Evolutionary conservation across 2,113 vertebrate genomes (phyloP).

Genomic region (Epinephelus fuscoguttatus): DNA sequence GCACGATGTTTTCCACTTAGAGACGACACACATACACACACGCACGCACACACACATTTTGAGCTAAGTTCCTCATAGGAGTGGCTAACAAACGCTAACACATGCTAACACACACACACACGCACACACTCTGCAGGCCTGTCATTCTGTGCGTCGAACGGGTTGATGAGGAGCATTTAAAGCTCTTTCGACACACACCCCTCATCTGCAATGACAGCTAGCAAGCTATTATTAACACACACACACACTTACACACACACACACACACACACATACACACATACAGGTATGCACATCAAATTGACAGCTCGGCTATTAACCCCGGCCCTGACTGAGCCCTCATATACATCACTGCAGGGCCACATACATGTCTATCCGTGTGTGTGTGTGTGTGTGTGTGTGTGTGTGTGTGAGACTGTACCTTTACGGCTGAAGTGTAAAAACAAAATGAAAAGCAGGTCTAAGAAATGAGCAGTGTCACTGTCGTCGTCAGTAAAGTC

Average conservation of each 20-base stretch:
- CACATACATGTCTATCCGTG: neutral
- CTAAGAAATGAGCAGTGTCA: constrained; percentile 3
- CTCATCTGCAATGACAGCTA: constrained; percentile 69
- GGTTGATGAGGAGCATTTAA: constrained; percentile 65
- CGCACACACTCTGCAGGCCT: constrained; percentile 37
- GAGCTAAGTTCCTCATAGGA: neutral
- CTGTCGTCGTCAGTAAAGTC: neutral
- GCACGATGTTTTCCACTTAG: constrained; percentile 54
- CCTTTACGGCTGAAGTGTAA: constrained; percentile 3
- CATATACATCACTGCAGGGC: constrained; percentile 48
- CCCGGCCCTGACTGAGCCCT: constrained; percentile 39
- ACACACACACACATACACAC: constrained; percentile 17
- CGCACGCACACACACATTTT: constrained; percentile 9
- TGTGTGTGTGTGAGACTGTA: neutral
- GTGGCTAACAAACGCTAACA: constrained; percentile 41
- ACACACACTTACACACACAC: neutral
- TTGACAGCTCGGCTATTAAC: constrained; percentile 71
- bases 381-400: constrained; percentile 1
- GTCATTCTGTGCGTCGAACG: constrained; percentile 44
- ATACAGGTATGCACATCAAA: constrained; percentile 59
- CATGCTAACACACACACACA: constrained; percentile 21
- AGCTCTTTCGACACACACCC: constrained; percentile 63
- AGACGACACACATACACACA: constrained; percentile 15
- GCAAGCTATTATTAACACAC: constrained; percentile 68
- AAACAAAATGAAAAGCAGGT: constrained; percentile 26